A percentile compares a stretch with the other conserved stretches of the same genome.
phyloP scores from a whole-genome alignment of 2,797 vertebrate genomes.

The Xenops minutus region DNA sequence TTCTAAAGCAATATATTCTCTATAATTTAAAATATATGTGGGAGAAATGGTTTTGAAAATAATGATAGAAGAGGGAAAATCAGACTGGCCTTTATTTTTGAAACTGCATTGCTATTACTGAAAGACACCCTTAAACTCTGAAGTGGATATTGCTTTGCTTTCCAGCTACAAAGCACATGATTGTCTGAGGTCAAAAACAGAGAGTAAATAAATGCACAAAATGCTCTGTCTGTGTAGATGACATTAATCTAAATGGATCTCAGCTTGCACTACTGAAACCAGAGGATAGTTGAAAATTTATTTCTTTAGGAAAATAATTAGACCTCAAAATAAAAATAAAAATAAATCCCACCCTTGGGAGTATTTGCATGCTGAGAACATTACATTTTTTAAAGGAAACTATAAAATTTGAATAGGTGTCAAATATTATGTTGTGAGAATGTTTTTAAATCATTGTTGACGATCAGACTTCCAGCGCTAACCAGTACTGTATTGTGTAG shows the following conservation, averaged over 20 bases:
- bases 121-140: neutral
- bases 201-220: constrained; percentile 3
- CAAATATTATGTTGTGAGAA: neutral
- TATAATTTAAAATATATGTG: neutral
- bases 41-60: neutral
- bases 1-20: neutral
- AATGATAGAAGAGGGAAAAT: neutral
- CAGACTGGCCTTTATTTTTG: neutral
- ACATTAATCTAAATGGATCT: neutral
- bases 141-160: constrained; percentile 6
- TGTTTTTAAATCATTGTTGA: neutral
- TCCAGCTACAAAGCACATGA: constrained; percentile 40
- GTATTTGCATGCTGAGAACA: neutral
- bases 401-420: neutral
- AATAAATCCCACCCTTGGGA: neutral
- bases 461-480: neutral
- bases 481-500: neutral
- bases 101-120: neutral
- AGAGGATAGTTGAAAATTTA: neutral
- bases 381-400: neutral
- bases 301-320: neutral
- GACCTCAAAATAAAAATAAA: neutral
- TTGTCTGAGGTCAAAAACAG: constrained; percentile 28
- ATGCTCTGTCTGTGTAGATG: neutral
- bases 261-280: neutral